Percentiles rank a stretch among this genome's conserved stretches.
Evolutionary conservation across 2,888 invertebrate genomes (phyloP).

Genomic region (Invenusta paracnida): DNA sequence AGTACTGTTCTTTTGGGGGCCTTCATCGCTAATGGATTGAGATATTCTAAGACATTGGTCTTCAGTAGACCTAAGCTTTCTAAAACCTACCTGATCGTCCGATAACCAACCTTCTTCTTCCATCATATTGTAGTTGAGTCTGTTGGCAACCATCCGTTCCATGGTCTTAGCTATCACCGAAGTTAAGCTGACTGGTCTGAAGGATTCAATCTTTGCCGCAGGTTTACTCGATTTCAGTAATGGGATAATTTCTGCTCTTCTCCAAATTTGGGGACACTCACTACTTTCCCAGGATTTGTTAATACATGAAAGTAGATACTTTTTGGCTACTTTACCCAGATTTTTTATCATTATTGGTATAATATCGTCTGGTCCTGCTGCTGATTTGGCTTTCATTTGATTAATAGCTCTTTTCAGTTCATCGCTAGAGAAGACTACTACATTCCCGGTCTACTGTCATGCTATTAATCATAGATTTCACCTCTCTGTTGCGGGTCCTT

Average conservation of each 20-base stretch:
- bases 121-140: not conserved
- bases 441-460: too few species aligned
- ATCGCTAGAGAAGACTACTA: too few species aligned
- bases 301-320: not conserved
- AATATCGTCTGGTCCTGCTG: not conserved
- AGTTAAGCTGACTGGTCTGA: not conserved
- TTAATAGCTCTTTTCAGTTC: too few species aligned
- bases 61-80: not conserved
- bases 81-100: not conserved
- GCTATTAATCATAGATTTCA: too few species aligned
- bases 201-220: not conserved
- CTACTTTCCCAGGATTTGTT: not conserved
- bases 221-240: not conserved
- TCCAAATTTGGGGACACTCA: not conserved
- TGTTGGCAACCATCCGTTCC: not conserved
- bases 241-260: not conserved
- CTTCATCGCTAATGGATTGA: not conserved
- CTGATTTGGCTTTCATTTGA: too few species aligned
- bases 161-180: not conserved
- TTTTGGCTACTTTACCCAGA: not conserved
- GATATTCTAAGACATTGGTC: not conserved
- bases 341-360: not conserved
- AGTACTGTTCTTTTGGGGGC: not conserved
- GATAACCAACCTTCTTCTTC: not conserved
- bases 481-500: too few species aligned